Evolutionary conservation across 64 coral and sea anemone species (phyloP).

Genomic region (Pachyseris speciosa): DNA sequence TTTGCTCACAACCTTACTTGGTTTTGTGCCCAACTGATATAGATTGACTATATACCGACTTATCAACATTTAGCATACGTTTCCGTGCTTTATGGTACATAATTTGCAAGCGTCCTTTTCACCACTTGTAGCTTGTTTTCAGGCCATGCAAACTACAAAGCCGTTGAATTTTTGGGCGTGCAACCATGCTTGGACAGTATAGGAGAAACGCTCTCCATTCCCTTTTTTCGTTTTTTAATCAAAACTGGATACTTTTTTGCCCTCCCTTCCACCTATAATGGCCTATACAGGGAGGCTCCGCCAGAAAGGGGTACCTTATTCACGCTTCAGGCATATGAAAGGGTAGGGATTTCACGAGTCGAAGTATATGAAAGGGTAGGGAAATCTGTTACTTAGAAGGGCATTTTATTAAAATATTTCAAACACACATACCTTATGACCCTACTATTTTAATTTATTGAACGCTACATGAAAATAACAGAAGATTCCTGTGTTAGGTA

Average conservation of each 20-base stretch:
- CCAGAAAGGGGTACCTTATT: too few species aligned
- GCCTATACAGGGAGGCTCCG: too few species aligned
- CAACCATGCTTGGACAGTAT: constrained; percentile 10
- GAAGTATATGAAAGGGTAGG: too few species aligned
- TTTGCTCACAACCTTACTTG: constrained; percentile 19
- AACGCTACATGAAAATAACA: too few species aligned
- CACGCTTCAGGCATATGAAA: too few species aligned
- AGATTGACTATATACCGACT: constrained; percentile 6
- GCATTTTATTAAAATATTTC: too few species aligned
- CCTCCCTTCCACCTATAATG: background rate
- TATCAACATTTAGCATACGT: background rate
- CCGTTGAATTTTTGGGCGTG: background rate
- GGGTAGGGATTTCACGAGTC: too few species aligned
- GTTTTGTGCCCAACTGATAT: background rate
- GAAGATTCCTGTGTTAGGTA: too few species aligned
- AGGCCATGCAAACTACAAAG: constrained; percentile 1
- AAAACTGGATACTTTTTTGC: background rate
- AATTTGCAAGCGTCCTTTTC: constrained; percentile 2
- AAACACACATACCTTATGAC: too few species aligned
- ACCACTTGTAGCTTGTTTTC: constrained; percentile 1
- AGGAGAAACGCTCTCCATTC: background rate
- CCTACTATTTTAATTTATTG: too few species aligned
- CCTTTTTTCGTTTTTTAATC: constrained; percentile 4
- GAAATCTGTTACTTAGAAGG: too few species aligned
- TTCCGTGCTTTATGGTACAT: background rate